These are phyloP conservation scores for Clamator glandarius DNA, from an alignment of 2,797 vertebrate species.

Conservation along the genomic window DNA sequence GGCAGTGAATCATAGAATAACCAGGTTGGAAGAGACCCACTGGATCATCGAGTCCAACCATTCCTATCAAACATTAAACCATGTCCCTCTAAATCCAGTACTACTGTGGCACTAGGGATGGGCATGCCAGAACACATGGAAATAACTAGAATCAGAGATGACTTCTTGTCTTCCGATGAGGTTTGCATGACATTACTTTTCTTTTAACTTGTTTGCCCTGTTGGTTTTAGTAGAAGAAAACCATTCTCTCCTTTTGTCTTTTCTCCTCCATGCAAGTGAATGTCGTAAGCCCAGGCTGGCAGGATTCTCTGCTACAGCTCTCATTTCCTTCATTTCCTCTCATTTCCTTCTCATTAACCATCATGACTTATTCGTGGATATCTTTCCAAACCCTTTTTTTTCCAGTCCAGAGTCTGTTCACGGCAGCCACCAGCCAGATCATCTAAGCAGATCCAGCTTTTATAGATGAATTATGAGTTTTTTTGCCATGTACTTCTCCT, in stretches of 20 bases:
- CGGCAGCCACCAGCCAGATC: not conserved
- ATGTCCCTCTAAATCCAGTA: not conserved
- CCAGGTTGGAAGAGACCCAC: no score
- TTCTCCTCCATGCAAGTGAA: not conserved
- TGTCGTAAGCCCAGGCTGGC: not conserved
- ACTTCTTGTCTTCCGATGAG: not conserved
- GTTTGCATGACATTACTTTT: fast-evolving
- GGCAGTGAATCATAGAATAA: not conserved
- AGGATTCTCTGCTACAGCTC: not conserved
- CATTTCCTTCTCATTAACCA: not conserved
- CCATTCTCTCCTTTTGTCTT: not conserved
- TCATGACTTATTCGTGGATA: not conserved
- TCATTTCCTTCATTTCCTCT: not conserved
- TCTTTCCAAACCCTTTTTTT: not conserved
- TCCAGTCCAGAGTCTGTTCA: not conserved
- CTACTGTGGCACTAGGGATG: not conserved
- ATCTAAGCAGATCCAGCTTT: slow-evolving; percentile 2
- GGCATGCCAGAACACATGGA: not conserved
- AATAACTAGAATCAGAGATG: not conserved
- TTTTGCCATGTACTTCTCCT: not conserved
- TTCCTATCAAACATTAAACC: no score
- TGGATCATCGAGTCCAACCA: no score
- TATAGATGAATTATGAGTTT: not conserved
- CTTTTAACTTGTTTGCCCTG: not conserved
- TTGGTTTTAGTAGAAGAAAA: not conserved